Evolutionary conservation across 2,888 invertebrate genomes (phyloP), one percentile per base, ranked within the genome.

Genomic region (Artemia sinica): DNA sequence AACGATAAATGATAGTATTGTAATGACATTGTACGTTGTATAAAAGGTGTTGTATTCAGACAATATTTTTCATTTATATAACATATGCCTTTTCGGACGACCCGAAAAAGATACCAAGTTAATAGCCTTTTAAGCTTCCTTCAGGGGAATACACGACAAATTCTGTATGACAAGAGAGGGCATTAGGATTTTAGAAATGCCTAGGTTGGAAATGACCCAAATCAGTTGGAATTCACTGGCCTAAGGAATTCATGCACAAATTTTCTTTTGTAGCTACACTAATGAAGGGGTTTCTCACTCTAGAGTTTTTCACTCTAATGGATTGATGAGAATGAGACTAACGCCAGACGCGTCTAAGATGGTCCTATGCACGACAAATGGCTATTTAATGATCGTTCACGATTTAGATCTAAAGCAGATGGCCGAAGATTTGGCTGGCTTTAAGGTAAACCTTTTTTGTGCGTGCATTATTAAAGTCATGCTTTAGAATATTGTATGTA

Each of bases 301-400:
- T 75, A 84, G 88, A 76, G 88, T 91, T 12, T 92, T 94, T 77
- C 86, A 90, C 75, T 90, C 91, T 70, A 87, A 88, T 71, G 85
- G 87, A 12, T 77, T 91, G 74, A 91, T 91, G 90, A 81, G 95
- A 69, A 92, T 91, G 74, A 85, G 90, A 70, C 80, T 95, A 72
- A 86, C 89, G 7, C 91, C 92, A 0, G 90, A 92, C 75, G 86
- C 87, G 1, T 84, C 82, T 65, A 91, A 93, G 80, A 85, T 95
- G 83, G 83, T 95, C 28, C 86, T 95, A 77, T 90, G 91, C 72
- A 93, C 93, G 0, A 89, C 91, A 1, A 87, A 88, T 49, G 95
- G 94, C 9, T 88, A 91, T 76, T 83, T 95, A 69, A 87, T 95
- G 75, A 84, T 94, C 52, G 85, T 95, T 72, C 93, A 94, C 76